Base-by-base conservation (phyloP, 2,113 vertebrate genomes). In the Ictalurus punctatus region DNA sequence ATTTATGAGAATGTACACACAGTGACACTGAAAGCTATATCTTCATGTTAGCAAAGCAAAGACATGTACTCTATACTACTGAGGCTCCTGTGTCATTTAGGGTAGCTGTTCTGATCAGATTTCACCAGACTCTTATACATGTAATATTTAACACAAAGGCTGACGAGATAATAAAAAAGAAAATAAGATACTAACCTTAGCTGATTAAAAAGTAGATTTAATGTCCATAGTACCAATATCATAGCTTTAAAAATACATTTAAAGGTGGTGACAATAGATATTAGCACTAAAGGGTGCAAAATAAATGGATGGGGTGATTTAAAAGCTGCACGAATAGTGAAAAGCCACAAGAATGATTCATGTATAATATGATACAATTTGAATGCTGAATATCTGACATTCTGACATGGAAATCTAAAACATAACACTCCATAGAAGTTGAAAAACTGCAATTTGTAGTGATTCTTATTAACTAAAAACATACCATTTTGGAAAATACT, bases 11-110 rank as follows among this genome's bases (percentile, higher is more conserved):
- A 40, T 40, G 17, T 56, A 17, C 59, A 52, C 14, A 52, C 8
- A 63, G 59, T 65, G 74, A 21, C 44, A 65, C 59, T 8, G 59
- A 30, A 61, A 67, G 30, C 5, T 63, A 37, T 67, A 65, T 16
- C 58, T 78, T 54, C 34, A 59, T 48, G 27, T 86, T 86, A 48
- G 19, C 37, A 63, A 86, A 48, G 14, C 17, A 27, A 86, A 86
- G 23, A 16, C 58, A 21, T 44, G 34, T 63, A 40, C 19, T 52
- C 40, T 17, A 48, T 65, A 34, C 40, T n/a, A 7, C n/a, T 79
- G 40, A 80, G 40, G 27, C 59, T 80, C 37, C 19, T 30, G 17
- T 30, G 40, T 54, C 48, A 80, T 80, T 48, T 48, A 78, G 8
- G 3, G 8, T 44, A 76, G 19, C 23, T 40, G 34, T 40, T 78